These are phyloP conservation scores for Channa striata DNA, from an alignment of 2,797 vertebrate species.

Conservation along the genomic window DNA sequence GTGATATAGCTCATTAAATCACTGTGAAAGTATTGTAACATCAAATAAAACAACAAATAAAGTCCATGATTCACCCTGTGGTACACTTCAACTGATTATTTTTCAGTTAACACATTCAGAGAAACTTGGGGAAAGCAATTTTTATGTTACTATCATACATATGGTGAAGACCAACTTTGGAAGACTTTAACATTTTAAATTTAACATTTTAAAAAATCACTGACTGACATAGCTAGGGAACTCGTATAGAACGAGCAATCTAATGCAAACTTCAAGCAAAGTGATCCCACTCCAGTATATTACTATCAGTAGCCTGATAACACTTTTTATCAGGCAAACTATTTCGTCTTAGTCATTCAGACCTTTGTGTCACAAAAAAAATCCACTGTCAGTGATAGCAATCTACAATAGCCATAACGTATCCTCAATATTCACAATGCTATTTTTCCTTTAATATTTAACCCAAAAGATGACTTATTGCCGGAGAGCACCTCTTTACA, in stretches of 20 bases:
- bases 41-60: constrained; percentile 35
- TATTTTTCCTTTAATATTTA: constrained; percentile 2
- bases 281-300: background rate
- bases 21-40: constrained; percentile 21
- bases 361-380: background rate
- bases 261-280: constrained; percentile 19
- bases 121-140: constrained; percentile 27
- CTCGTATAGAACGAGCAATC: background rate
- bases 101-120: constrained; percentile 65
- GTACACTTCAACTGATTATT: constrained; percentile 28
- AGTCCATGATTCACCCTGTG: constrained; percentile 27
- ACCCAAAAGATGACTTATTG: constrained; percentile 39
- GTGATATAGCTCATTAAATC: constrained; percentile 40
- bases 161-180: constrained; percentile 55
- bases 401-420: constrained; percentile 1
- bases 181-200: constrained; percentile 55
- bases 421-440: constrained; percentile 31
- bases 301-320: background rate
- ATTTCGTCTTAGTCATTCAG: background rate
- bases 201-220: constrained; percentile 21
- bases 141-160: constrained; percentile 24
- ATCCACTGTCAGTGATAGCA: constrained; percentile 5
- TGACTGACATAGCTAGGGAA: constrained; percentile 16
- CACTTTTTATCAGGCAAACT: background rate
- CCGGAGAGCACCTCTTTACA: constrained; percentile 51